Percentiles rank a stretch among this genome's conserved stretches.
phyloP scores from a whole-genome alignment of 2,113 vertebrate genomes.

The Platichthys stellatus region DNA sequence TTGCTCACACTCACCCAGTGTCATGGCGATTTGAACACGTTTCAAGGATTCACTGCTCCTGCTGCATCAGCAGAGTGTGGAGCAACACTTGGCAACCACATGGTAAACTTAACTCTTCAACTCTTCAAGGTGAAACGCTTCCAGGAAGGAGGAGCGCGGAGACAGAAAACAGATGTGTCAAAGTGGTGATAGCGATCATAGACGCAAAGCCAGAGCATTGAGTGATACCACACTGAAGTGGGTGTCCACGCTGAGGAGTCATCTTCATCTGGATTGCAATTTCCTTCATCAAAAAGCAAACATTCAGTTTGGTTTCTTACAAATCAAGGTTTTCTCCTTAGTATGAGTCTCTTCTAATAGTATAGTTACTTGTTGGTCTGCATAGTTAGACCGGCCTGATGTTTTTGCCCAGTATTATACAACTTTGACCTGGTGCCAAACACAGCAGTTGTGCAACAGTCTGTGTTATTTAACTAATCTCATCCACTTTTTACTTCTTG shows the following conservation, averaged over 20 bases:
- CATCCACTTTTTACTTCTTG: constrained; percentile 17
- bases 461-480: constrained; percentile 29
- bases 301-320: background rate
- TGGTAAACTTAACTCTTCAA: constrained; percentile 29
- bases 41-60: constrained; percentile 24
- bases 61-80: constrained; percentile 50
- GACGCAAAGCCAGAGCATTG: background rate
- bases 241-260: background rate
- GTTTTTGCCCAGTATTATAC: constrained; percentile 36
- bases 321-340: background rate
- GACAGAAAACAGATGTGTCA: constrained; percentile 49
- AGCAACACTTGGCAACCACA: constrained; percentile 40
- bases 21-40: constrained; percentile 4
- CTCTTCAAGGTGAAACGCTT: constrained; percentile 23
- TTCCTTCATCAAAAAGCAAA: background rate
- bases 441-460: background rate
- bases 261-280: background rate
- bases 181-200: constrained; percentile 20
- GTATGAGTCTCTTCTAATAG: background rate
- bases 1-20: background rate
- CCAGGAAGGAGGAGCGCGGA: constrained; percentile 26
- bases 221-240: background rate
- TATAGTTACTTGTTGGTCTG: background rate
- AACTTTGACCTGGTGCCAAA: constrained; percentile 25
- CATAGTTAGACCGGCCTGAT: background rate